Evolutionary conservation across 2,113 vertebrate species (phyloP).

Genomic region (Bettongia penicillata): DNA sequence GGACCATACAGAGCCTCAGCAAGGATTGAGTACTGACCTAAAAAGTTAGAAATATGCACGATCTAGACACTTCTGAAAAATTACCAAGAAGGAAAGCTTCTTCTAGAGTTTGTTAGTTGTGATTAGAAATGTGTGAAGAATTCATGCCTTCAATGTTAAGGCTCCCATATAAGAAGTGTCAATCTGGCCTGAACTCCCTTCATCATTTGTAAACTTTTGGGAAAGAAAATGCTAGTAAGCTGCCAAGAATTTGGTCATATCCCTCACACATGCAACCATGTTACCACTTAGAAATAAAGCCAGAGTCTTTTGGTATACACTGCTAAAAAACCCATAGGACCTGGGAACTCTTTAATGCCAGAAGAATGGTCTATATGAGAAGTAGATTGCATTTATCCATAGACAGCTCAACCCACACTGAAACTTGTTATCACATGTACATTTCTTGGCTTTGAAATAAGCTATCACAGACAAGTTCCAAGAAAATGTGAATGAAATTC

Average conservation of each 20-base stretch:
- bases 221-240: background rate
- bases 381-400: background rate
- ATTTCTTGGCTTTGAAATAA: background rate
- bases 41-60: background rate
- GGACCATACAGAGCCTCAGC: background rate
- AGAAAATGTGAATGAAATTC: background rate
- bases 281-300: background rate
- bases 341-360: background rate
- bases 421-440: background rate
- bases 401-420: background rate
- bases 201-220: background rate
- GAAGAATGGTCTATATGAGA: background rate
- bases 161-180: background rate
- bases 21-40: background rate
- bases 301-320: background rate
- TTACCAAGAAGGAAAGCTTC: background rate
- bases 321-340: background rate
- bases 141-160: background rate
- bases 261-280: background rate
- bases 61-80: background rate
- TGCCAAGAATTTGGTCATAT: background rate
- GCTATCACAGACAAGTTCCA: background rate
- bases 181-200: background rate
- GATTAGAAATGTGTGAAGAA: background rate
- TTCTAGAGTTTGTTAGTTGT: background rate